These are phyloP conservation scores for Tympanuchus pallidicinctus DNA, from an alignment of 2,113 vertebrate genomes.

Conservation along the genomic window DNA sequence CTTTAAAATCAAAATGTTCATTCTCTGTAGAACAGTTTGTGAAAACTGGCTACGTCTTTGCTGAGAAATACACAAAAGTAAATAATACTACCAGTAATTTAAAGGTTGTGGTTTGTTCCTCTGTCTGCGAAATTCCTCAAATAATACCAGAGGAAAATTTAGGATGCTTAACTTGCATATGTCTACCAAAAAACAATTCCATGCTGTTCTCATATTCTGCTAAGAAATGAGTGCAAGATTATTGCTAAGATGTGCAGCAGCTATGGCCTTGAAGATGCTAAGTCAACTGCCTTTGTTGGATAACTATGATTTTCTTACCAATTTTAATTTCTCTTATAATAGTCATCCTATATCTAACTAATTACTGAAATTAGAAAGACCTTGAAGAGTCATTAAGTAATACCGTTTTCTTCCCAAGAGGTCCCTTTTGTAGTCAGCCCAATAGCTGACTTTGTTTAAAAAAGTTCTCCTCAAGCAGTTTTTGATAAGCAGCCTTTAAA, in stretches of 20 bases:
- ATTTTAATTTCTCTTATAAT: background rate
- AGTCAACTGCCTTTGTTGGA: background rate
- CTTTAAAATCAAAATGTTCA: background rate
- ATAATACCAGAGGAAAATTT: background rate
- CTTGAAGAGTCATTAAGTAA: background rate
- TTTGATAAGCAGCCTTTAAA: background rate
- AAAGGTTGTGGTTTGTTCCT: background rate
- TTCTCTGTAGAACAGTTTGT: background rate
- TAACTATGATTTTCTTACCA: background rate
- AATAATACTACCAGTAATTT: background rate
- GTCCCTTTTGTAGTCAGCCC: background rate
- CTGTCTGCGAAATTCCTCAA: background rate
- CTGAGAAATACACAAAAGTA: background rate
- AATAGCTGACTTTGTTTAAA: background rate
- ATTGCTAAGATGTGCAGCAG: background rate
- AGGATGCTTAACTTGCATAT: background rate
- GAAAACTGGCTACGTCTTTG: background rate
- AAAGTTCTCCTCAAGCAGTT: background rate
- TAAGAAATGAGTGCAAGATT: background rate
- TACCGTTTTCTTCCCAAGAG: background rate
- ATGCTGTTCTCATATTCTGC: background rate
- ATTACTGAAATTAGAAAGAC: background rate
- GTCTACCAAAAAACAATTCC: background rate
- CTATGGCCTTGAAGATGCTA: background rate
- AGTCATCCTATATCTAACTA: background rate